Evolutionary conservation across 2,888 invertebrate species (phyloP).

Genomic region (Pandemis cinnamomeana): DNA sequence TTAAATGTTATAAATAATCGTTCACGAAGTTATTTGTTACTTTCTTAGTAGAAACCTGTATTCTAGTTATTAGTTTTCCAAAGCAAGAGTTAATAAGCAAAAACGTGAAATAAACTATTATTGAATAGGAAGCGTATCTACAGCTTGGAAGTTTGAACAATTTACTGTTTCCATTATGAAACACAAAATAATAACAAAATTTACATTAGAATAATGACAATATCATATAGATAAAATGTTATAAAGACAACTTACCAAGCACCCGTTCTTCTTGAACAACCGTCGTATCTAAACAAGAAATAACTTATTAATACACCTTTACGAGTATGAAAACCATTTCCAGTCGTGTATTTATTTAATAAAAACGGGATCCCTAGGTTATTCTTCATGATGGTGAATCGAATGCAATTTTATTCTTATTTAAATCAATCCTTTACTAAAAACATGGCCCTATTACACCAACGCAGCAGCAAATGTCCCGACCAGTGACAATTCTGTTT

Average conservation of each 20-base stretch:
- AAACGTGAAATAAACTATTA: not conserved
- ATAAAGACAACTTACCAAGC: conserved; percentile 25
- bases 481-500: no score
- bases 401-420: no score
- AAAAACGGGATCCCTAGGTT: no score
- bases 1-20: not conserved
- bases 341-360: not conserved
- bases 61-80: conserved; percentile 11
- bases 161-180: not conserved
- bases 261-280: conserved; percentile 16
- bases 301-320: not conserved
- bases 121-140: not conserved
- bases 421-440: no score
- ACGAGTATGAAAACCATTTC: not conserved
- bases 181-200: not conserved
- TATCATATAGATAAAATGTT: not conserved
- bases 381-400: no score
- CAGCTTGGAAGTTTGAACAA: not conserved
- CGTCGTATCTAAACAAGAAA: conserved; percentile 23
- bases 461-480: no score
- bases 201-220: not conserved
- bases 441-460: no score
- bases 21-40: not conserved
- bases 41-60: not conserved
- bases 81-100: conserved; percentile 27